phyloP scores from a whole-genome alignment of 2,888 invertebrate genomes.

The Sinodicranocentrus sp. region DNA sequence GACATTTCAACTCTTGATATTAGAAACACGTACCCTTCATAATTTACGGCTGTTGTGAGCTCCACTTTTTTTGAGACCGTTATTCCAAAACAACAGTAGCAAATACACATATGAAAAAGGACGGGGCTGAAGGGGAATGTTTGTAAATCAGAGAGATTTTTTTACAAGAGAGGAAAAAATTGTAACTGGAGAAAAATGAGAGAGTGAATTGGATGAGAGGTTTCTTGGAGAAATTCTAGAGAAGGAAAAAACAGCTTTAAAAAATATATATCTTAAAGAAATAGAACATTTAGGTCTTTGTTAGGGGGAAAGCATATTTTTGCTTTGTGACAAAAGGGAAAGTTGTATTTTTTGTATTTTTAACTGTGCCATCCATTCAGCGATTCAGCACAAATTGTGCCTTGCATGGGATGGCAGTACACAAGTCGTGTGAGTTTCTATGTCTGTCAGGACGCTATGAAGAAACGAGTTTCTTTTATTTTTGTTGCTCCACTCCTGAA shows the following conservation, averaged over 20 bases:
- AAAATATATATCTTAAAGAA: no score
- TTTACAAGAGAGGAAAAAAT: no score
- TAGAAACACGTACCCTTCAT: slow-evolving; percentile 68
- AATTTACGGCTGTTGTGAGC: slow-evolving; percentile 67
- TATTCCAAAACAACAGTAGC: slow-evolving; percentile 6
- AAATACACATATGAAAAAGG: slow-evolving; percentile 18
- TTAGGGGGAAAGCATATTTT: not conserved
- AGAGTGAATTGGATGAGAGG: slow-evolving; percentile 38
- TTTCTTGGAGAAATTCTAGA: slow-evolving; percentile 5
- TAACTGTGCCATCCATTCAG: not conserved
- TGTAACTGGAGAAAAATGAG: slow-evolving; percentile 43
- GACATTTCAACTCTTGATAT: slow-evolving; percentile 68
- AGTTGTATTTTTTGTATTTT: not conserved
- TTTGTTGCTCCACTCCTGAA: not conserved
- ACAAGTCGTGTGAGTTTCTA: not conserved
- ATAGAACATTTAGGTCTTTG: not conserved
- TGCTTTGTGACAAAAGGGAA: not conserved
- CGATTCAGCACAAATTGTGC: not conserved
- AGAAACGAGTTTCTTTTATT: slow-evolving; percentile 1
- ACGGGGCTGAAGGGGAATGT: no score
- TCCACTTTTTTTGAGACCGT: slow-evolving; percentile 31
- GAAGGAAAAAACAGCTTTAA: not conserved
- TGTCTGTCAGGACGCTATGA: no score
- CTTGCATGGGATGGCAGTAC: not conserved
- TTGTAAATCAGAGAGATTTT: no score